Base-by-base conservation (phyloP, 2,113 vertebrate genomes). In the Himantopus leucocephalus region DNA sequence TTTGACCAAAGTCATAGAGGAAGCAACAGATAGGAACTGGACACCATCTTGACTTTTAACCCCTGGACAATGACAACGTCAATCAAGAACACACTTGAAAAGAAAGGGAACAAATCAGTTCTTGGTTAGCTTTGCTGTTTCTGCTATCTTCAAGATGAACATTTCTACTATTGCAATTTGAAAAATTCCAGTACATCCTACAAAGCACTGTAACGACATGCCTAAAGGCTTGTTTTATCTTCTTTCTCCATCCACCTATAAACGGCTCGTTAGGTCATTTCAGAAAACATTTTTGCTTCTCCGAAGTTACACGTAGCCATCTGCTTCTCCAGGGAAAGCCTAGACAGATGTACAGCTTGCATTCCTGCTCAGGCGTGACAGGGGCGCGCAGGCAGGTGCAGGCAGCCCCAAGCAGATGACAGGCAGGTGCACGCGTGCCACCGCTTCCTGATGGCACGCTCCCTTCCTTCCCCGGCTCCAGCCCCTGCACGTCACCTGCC, bases 221-320 rank as follows among this genome's bases (percentile, higher is more conserved):
- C 71, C 55, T 97, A 97, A 97, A 94, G 97, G 98, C 97, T 97
- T 95, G 97, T 92, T 96, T 96, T 96, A 82, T 96, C 96, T 98
- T 97, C 98, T 98, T 41, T 47, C 92, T 96, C 97, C 94, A 95
- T 87, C 73, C 95, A 92, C 96, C 96, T 97, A 94, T n/a, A 92
- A 95, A 84, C 45, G 92, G 35, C 60, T 97, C 97, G 88, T 97
- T 96, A 97, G 97, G 97, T 96, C 86, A 95, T 96, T 97, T 97
- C 97, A 97, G 66, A 89, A 71, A 95, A 73, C 92, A 68, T 89
- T 96, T 97, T 55, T 88, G 45, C 48, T 86, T 55, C 78, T 79
- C 95, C 14, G 7, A 24, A 60, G 70, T 59, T 82, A 9, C 70
- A 34, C 41, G 3, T 2, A 76, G 86, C 81, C 92, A 96, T 55